phyloP scores from a whole-genome alignment of 2,888 invertebrate genomes.

The Panopea generosa region DNA sequence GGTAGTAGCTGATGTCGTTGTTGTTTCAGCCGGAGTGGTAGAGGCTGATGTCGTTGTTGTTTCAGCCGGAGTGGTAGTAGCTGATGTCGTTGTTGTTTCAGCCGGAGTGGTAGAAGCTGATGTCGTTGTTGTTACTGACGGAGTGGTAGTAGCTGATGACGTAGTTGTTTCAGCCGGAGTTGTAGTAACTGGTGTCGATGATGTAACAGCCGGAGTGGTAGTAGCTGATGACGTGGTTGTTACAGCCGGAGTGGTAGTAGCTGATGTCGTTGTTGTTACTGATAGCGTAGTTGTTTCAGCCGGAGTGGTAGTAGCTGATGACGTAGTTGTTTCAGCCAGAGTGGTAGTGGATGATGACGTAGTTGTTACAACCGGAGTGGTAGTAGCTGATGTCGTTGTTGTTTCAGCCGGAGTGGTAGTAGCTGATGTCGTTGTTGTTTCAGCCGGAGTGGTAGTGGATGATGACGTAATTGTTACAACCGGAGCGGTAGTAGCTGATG shows the following conservation, averaged over 20 bases:
- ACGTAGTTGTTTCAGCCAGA: background rate
- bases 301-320: background rate
- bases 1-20: constrained; percentile 7
- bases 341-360: background rate
- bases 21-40: constrained; percentile 14
- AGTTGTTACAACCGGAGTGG: background rate
- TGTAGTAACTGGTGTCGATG: background rate
- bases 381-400: background rate
- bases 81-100: constrained; percentile 2
- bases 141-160: background rate
- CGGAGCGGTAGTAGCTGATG: background rate
- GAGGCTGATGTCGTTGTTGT: constrained; percentile 3
- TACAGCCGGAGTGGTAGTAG: background rate
- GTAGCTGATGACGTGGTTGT: constrained; percentile 9
- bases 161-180: background rate
- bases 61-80: constrained; percentile 9
- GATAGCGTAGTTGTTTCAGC: background rate
- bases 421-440: constrained; percentile 2
- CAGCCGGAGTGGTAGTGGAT: constrained; percentile 4
- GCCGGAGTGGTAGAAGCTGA: background rate
- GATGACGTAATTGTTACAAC: background rate
- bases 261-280: constrained; percentile 1
- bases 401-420: constrained; percentile 12
- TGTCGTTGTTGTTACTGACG: background rate
- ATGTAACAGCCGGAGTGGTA: background rate